phyloP scores from a whole-genome alignment of 2,888 invertebrate species.

The Hyposoter dolosus region DNA sequence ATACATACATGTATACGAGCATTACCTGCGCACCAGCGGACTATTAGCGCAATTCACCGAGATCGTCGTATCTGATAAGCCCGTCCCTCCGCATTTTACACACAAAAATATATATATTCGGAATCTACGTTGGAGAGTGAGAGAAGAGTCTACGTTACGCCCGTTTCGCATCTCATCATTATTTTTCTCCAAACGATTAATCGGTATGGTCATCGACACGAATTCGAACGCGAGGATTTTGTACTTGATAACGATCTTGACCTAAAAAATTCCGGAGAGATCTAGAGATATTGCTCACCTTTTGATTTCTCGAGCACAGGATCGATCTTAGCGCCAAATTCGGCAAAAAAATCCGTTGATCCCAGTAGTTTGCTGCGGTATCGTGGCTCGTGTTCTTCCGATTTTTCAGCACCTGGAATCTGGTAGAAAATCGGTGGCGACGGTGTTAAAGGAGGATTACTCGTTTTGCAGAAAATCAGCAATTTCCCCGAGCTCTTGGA shows the following conservation, averaged over 20 bases:
- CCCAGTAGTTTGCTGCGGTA: not conserved
- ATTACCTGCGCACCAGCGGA: slow-evolving; percentile 43
- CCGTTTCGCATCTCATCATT: not conserved
- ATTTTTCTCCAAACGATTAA: slow-evolving; percentile 10
- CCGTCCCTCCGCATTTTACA: slow-evolving; percentile 10
- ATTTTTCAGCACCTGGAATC: not conserved
- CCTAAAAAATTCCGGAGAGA: not conserved
- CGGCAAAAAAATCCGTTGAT: slow-evolving; percentile 5
- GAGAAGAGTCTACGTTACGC: not conserved
- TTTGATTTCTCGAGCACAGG: slow-evolving; percentile 42
- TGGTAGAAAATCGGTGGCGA: not conserved
- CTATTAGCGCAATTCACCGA: slow-evolving; percentile 62
- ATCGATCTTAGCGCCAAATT: slow-evolving; percentile 5
- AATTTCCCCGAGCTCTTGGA: not conserved
- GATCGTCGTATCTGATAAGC: slow-evolving; percentile 57
- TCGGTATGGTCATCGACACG: slow-evolving; percentile 16
- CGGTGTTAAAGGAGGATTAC: not conserved
- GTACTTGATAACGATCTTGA: not conserved
- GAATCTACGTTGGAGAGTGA: not conserved
- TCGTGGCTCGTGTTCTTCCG: slow-evolving; percentile 7
- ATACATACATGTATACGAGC: slow-evolving; percentile 8
- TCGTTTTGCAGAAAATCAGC: slow-evolving; percentile 24
- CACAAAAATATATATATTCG: not conserved
- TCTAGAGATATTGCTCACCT: slow-evolving; percentile 31
- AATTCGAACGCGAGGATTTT: not conserved